These are phyloP conservation scores for Andrena cerasifolii DNA, from an alignment of 1,140 invertebrate genomes.

Conservation along the genomic window DNA sequence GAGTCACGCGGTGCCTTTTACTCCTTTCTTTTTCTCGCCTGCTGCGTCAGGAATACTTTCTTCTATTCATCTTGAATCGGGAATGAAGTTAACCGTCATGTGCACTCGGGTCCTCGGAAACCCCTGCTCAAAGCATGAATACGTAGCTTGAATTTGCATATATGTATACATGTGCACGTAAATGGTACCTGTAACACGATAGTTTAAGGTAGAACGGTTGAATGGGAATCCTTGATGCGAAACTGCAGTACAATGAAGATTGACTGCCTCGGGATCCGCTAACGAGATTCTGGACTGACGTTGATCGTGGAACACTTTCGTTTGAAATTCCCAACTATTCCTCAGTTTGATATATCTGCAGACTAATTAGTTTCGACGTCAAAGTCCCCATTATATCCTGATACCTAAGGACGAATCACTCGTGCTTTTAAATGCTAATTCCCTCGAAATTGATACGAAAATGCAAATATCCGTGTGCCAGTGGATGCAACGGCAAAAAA, in stretches of 20 bases:
- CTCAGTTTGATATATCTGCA: no score
- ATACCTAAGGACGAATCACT: neutral
- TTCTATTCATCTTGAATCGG: conserved; percentile 26
- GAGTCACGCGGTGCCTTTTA: no score
- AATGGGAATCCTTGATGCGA: neutral
- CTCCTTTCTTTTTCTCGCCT: neutral
- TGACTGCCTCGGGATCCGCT: no score
- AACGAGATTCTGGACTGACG: neutral
- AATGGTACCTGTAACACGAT: neutral
- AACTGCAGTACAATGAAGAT: neutral
- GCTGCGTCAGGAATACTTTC: neutral
- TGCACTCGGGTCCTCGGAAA: conserved; percentile 13
- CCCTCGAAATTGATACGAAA: conserved; percentile 8
- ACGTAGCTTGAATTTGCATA: neutral
- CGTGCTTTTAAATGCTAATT: neutral
- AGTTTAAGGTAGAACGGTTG: neutral
- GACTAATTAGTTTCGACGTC: no score
- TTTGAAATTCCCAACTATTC: no score
- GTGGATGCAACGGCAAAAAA: conserved; percentile 8
- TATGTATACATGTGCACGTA: neutral
- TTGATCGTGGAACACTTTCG: neutral
- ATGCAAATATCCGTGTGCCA: conserved; percentile 9
- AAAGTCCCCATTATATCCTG: no score
- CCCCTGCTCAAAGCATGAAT: conserved; percentile 6
- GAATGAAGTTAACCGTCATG: no score